These are phyloP conservation scores for Noctua fimbriata DNA, from an alignment of 2,888 invertebrate genomes.

Conservation along the genomic window DNA sequence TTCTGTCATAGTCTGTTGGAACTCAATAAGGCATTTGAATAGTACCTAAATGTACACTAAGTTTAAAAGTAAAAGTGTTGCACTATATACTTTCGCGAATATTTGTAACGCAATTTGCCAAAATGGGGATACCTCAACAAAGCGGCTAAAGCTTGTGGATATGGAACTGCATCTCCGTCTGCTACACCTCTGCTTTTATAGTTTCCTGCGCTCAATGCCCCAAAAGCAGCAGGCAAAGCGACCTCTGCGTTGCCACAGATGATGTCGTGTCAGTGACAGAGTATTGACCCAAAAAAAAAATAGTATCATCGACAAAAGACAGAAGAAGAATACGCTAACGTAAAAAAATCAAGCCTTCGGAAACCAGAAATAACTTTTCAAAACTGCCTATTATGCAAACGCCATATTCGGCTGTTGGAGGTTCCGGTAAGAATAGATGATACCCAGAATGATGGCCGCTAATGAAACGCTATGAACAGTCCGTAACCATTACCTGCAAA, in stretches of 20 bases:
- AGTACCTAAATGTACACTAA: neutral
- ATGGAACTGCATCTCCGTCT: neutral
- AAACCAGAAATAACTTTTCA: neutral
- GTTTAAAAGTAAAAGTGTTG: neutral
- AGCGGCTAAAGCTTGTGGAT: neutral
- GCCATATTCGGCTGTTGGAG: neutral
- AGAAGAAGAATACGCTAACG: neutral
- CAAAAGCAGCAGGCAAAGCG: neutral
- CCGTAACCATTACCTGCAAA: conserved; percentile 35
- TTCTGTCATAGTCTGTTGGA: neutral
- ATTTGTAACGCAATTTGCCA: neutral
- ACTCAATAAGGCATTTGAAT: neutral
- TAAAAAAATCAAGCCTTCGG: neutral
- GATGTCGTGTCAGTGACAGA: neutral
- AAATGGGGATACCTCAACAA: neutral
- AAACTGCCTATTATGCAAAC: neutral
- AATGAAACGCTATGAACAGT: conserved; percentile 2
- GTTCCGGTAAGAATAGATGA: neutral
- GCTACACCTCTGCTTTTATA: neutral
- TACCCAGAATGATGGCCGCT: neutral
- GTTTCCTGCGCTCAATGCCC: neutral
- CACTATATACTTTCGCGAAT: neutral
- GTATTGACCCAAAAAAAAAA: neutral
- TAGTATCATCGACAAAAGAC: neutral
- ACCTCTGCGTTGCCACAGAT: neutral